Base-by-base conservation (phyloP, 1,140 invertebrate species). In the Caenorhabditis briggsae region DNA sequence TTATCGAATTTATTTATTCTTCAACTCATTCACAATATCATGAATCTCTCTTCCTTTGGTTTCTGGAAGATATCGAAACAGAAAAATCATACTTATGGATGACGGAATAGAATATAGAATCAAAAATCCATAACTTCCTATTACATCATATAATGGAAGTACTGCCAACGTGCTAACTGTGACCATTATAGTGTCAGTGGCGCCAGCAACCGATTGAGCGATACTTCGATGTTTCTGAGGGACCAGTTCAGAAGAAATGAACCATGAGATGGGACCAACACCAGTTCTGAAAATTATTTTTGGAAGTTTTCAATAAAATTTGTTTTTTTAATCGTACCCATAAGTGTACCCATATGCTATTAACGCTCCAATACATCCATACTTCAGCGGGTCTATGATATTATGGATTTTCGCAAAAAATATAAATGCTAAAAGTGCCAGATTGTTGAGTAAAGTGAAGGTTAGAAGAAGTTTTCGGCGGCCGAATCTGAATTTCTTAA, bases 11-110 rank as follows among this genome's bases (percentile, higher is more conserved):
- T 2, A 61, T 74, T 82, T 82, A 55, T 89, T 89, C 53, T 86
- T 87, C 58, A 90, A 58, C 70, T 90, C 85, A 16, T 58, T 55
- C n/a, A 89, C 89, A 82, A 90, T 91, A n/a, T 90, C 89, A 78
- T 90, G 90, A 58, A 90, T 90, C 82, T 90, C 90, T n/a, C 90
- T 59, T 41, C 90, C 90, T 55, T 86, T 88, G 0, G 89, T 90
- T 56, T 90, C 89, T 16, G 89, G 90, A 1, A 90, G 59, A 33
- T 89, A 65, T 12, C 43, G 14, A 53, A 90, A 90, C 25, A 90
- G 55, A 8, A 85, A 23, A 8, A 88, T 18, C 16, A 90, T 61
- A 33, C 78, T 55, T 8, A 89, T 41, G 8, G 78, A 25, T 16
- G 88, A 88, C n/a, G 89, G 89, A 46, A 88, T 48, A 46, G 86